A percentile compares a stretch with the other conserved stretches of the same genome.
Evolutionary conservation across 2,113 vertebrate genomes (phyloP).

Genomic region (Laticauda colubrina): DNA sequence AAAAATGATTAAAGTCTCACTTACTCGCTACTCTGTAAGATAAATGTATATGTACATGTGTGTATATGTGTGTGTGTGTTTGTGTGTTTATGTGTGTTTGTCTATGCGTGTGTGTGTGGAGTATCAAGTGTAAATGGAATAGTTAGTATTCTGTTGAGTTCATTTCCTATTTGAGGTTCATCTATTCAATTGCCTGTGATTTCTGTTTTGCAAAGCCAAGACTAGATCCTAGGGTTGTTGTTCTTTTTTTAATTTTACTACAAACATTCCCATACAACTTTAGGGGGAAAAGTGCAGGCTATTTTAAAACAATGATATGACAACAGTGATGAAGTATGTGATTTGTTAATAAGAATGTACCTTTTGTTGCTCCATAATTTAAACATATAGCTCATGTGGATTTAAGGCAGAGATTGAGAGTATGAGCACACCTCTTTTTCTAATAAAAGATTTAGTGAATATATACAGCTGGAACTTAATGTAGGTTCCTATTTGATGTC

Average conservation of each 20-base stretch:
- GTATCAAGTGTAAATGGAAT: not conserved
- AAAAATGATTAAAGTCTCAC: not conserved
- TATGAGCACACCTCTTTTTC: not conserved
- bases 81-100: not conserved
- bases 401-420: not conserved
- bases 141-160: slow-evolving; percentile 4
- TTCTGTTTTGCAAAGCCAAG: slow-evolving; percentile 5
- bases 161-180: slow-evolving; percentile 8
- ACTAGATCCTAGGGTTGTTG: not conserved
- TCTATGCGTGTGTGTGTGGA: not conserved
- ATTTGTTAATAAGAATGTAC: slow-evolving; percentile 5
- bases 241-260: not conserved
- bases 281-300: not conserved
- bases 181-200: not conserved
- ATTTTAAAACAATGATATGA: slow-evolving; percentile 20
- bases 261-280: not conserved
- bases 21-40: not conserved
- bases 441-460: not conserved
- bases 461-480: not conserved
- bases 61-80: not conserved
- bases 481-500: not conserved
- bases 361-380: slow-evolving; percentile 15
- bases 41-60: not conserved
- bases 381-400: slow-evolving; percentile 7
- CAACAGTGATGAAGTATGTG: not conserved